A percentile compares a stretch with the other conserved stretches of the same genome.
These are phyloP conservation scores for Tolypeutes matacus DNA, from an alignment of 2,797 vertebrate species.

Conservation along the genomic window DNA sequence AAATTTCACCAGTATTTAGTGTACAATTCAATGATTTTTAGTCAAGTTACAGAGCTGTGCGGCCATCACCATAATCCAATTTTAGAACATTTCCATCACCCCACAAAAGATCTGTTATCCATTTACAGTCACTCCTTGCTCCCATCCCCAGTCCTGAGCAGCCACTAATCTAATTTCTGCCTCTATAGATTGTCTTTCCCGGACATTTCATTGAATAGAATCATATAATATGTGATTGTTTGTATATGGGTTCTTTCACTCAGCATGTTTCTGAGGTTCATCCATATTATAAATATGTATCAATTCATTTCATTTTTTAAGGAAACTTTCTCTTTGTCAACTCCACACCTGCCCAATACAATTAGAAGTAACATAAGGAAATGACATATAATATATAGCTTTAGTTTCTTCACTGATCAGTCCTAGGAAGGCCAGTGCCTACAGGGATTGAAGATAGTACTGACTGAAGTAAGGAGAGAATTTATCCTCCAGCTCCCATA, in stretches of 20 bases:
- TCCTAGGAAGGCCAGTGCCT: neutral
- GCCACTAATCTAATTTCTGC: neutral
- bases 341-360: neutral
- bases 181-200: neutral
- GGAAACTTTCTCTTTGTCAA: conserved; percentile 10
- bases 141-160: neutral
- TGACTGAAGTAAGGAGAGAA: neutral
- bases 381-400: neutral
- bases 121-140: neutral
- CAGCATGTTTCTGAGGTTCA: neutral
- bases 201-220: conserved; percentile 17
- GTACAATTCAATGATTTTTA: neutral
- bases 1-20: neutral
- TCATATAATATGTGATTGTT: neutral
- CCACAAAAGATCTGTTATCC: neutral
- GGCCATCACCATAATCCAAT: neutral
- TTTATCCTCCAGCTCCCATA: neutral
- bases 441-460: neutral
- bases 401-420: neutral
- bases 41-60: neutral
- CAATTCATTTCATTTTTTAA: conserved; percentile 35
- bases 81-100: neutral
- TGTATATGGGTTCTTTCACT: neutral
- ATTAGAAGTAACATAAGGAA: conserved; percentile 5
- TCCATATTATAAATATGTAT: neutral